Percentiles rank a stretch among this genome's conserved stretches.
Conservation (phyloP, 37 sponge, comb jelly and placozoan species). For the Petrosia ficiformis region DNA sequence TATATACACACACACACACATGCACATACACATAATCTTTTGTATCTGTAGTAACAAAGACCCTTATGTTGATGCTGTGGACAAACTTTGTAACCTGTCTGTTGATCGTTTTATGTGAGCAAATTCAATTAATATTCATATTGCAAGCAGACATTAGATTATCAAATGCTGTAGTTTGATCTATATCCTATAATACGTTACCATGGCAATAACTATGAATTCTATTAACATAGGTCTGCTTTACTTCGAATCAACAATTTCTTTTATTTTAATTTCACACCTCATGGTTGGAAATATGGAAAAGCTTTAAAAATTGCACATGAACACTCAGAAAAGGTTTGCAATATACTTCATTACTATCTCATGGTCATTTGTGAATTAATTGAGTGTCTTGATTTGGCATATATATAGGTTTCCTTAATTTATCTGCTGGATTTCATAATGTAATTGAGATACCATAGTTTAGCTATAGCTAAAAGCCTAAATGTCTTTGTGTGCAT, state of each 20-base stretch:
- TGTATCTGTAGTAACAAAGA: neutral
- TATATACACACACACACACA: neutral
- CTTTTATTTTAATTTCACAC: neutral
- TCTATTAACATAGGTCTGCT: neutral
- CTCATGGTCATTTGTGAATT: too few species aligned
- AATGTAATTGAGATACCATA: too few species aligned
- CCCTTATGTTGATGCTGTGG: constrained; percentile 51
- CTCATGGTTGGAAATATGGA: neutral
- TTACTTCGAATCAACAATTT: neutral
- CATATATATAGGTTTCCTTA: too few species aligned
- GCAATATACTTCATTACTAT: too few species aligned
- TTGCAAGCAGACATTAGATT: neutral
- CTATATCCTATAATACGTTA: too few species aligned
- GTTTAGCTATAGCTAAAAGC: too few species aligned
- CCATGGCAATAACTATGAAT: too few species aligned
- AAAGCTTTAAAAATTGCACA: neutral
- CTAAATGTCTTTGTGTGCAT: neutral
- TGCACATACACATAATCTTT: neutral
- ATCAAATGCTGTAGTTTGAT: too few species aligned
- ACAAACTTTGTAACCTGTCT: constrained; percentile 13
- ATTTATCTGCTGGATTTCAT: too few species aligned
- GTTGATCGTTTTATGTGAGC: constrained; percentile 36
- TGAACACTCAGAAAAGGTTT: neutral
- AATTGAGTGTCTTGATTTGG: too few species aligned
- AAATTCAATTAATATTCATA: neutral